Base-by-base conservation (phyloP, 2,888 invertebrate genomes). In the Yponomeuta plumbellus region DNA sequence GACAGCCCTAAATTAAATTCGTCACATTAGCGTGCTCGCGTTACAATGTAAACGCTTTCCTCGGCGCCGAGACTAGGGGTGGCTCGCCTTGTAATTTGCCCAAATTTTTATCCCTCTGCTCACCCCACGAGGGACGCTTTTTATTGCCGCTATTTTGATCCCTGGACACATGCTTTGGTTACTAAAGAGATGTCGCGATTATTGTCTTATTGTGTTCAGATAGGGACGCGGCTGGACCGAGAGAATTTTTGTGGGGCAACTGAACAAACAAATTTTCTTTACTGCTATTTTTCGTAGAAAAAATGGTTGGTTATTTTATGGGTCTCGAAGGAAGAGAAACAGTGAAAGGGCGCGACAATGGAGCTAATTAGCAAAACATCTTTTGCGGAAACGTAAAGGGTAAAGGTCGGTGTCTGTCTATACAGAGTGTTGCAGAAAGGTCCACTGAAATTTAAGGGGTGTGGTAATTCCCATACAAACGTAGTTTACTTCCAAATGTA, bases 11-110 rank as follows among this genome's bases (percentile, higher is more conserved):
- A 72, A 71, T 79, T 84, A 85, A 88, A 84, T 80, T 80, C 83
- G 80, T 76, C 83, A 80, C 86, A 88, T 90, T 90, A 89, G 89
- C 88, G 90, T 88, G 87, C 85, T 85, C 88, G 76, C 81, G 83
- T 87, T 88, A 90, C 90, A 88, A 86, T 87, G 88, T 89, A 87
- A 89, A 88, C 89, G 81, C 61, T 44, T 44, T 44, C 13, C 44
- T 44, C 44, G 13, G 44, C 11, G 65, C 40, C 68, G 76, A 70
- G 72, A 70, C 73, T 72, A 57, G 39, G 80, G 90, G 89, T 88
- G 84, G 83, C 80, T 74, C 77, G 84, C 84, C 88, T 88, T 89
- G 91, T 91, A 90, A 91, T 90, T 88, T 88, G 78, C 81, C 81
- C 86, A 85, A 89, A 88, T 87, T 90, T 89, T 88, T 87, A 86